Evolutionary conservation across 2,797 vertebrate species (phyloP).

Genomic region (Melanotaenia nigrans): DNA sequence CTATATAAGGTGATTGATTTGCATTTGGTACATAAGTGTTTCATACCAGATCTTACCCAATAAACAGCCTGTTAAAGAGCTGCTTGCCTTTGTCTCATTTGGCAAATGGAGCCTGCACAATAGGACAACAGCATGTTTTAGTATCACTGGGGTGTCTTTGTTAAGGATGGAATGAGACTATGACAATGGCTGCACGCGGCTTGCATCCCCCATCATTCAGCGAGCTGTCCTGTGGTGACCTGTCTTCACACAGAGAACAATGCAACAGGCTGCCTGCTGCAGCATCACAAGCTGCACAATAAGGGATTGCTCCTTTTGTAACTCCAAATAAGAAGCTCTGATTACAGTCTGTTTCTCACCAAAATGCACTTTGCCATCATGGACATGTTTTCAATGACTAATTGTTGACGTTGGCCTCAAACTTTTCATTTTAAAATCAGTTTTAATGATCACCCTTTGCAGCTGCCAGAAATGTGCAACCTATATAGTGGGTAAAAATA

Average conservation of each 20-base stretch:
- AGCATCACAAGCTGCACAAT: constrained; percentile 16
- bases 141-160: constrained; percentile 65
- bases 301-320: constrained; percentile 28
- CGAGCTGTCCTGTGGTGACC: constrained; percentile 43
- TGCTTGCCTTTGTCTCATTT: constrained; percentile 35
- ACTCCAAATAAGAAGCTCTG: constrained; percentile 3
- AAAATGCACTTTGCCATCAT: constrained; percentile 9
- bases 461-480: not conserved
- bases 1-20: constrained; percentile 14
- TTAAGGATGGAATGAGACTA: constrained; percentile 51
- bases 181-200: constrained; percentile 62
- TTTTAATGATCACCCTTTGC: not conserved
- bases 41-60: constrained; percentile 32
- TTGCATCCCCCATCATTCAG: constrained; percentile 43
- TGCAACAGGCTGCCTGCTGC: constrained; percentile 31
- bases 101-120: constrained; percentile 60
- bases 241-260: constrained; percentile 38
- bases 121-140: constrained; percentile 46
- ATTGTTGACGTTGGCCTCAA: not conserved
- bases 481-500: not conserved
- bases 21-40: not conserved
- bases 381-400: not conserved
- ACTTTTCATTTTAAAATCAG: not conserved
- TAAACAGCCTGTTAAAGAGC: constrained; percentile 39
- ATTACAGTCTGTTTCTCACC: constrained; percentile 19